phyloP scores from a whole-genome alignment of 2,888 invertebrate genomes.

The Nemotelus pantherinus region DNA sequence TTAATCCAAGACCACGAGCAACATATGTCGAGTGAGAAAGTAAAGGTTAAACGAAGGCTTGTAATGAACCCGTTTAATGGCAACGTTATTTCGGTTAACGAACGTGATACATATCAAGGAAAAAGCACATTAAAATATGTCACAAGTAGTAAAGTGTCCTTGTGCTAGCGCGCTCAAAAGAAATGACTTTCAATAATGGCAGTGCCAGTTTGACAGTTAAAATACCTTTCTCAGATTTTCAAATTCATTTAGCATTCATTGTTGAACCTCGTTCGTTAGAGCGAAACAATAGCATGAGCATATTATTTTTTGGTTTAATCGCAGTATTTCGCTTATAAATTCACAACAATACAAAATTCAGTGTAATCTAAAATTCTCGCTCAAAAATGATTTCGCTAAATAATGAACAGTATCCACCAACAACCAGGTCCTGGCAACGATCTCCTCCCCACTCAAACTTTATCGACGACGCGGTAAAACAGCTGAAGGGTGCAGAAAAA shows the following conservation, averaged over 20 bases:
- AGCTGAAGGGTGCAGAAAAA: conserved; percentile 38
- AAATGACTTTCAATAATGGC: too few species aligned
- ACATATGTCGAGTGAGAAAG: conserved; percentile 6
- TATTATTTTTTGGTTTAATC: too few species aligned
- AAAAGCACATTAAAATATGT: neutral
- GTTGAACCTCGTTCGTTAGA: too few species aligned
- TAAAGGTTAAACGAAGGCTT: neutral
- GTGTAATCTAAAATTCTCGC: neutral
- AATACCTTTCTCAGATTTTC: too few species aligned
- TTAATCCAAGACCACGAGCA: neutral
- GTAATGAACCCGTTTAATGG: conserved; percentile 34
- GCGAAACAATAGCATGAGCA: too few species aligned
- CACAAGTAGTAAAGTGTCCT: neutral
- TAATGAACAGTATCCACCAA: too few species aligned
- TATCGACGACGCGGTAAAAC: neutral
- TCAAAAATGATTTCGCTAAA: neutral
- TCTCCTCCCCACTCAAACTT: neutral
- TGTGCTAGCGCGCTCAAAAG: neutral
- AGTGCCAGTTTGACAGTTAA: too few species aligned
- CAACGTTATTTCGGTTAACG: neutral
- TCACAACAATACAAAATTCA: neutral
- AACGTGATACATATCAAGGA: neutral
- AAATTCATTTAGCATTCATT: too few species aligned
- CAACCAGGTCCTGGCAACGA: neutral
- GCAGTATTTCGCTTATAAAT: too few species aligned